Evolutionary conservation across 37 sponge, comb jelly and placozoan genomes (phyloP).

Genomic region (Cladorhizidae sp.): DNA sequence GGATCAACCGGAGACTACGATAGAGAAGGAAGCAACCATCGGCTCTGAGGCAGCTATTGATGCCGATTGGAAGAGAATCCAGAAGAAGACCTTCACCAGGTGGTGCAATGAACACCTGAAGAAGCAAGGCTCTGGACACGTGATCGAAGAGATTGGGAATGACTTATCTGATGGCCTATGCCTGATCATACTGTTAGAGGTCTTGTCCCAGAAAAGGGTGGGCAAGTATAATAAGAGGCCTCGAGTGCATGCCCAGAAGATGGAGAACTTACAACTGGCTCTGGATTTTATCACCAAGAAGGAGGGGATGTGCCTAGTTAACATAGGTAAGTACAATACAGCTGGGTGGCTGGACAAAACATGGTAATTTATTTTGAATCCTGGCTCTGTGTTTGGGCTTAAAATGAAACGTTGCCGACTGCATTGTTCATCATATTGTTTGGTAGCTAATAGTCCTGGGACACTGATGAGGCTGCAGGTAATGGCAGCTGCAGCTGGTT

Average conservation of each 20-base stretch:
- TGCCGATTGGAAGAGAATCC: slow-evolving; percentile 92
- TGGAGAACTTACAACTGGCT: slow-evolving; percentile 83
- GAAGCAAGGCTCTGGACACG: slow-evolving; percentile 41
- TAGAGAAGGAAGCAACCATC: slow-evolving; percentile 9
- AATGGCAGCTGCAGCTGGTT: no score
- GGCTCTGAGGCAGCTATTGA: slow-evolving; percentile 25
- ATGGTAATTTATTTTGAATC: no score
- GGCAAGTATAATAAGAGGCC: slow-evolving; percentile 76
- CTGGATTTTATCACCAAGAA: slow-evolving; percentile 67
- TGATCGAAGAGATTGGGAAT: slow-evolving; percentile 55
- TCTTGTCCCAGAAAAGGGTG: slow-evolving; percentile 77
- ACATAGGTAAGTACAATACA: slow-evolving; percentile 82
- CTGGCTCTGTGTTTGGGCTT: no score
- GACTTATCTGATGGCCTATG: slow-evolving; percentile 86
- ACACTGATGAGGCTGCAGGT: no score
- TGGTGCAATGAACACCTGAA: slow-evolving; percentile 97
- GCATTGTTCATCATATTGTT: no score
- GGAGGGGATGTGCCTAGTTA: slow-evolving; percentile 66
- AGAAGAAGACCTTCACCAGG: slow-evolving; percentile 95
- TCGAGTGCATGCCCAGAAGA: slow-evolving; percentile 76
- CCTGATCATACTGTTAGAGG: slow-evolving; percentile 81
- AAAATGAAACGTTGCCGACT: no score
- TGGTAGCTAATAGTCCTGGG: no score
- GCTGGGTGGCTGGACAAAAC: no score
- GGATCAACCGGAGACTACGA: neutral